A percentile compares a stretch with the other conserved stretches of the same genome.
Evolutionary conservation across 2,888 invertebrate species (phyloP).

Genomic region (Philereme transversata): DNA sequence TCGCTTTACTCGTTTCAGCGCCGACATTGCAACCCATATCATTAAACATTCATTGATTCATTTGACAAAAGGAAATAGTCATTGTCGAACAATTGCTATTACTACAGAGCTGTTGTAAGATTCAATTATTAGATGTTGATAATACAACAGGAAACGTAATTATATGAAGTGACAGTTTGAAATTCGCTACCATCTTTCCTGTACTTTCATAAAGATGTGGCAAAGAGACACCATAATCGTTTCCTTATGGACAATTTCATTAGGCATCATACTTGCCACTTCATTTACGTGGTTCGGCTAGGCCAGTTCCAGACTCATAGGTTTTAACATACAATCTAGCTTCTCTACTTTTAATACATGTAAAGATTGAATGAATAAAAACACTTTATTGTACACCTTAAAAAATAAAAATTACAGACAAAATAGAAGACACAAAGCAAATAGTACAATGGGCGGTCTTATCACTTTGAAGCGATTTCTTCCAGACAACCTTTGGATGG

Average conservation of each 20-base stretch:
- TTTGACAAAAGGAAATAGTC: conserved; percentile 30
- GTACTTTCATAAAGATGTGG: conserved; percentile 22
- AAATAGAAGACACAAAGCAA: no score
- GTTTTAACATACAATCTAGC: no score
- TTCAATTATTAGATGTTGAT: conserved; percentile 27
- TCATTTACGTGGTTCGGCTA: neutral
- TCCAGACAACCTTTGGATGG: no score
- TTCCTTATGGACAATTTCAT: conserved; percentile 19
- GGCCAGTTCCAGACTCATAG: no score
- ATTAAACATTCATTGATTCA: conserved; percentile 35
- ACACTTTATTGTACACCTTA: no score
- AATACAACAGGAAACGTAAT: conserved; percentile 31
- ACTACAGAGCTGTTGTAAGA: conserved; percentile 25
- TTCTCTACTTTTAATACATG: no score
- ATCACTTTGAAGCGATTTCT: no score
- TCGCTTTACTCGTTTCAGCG: conserved; percentile 41
- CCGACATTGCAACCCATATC: conserved; percentile 38
- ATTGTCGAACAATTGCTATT: conserved; percentile 22
- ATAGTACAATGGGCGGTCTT: no score
- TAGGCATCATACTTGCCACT: neutral
- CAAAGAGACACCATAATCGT: conserved; percentile 21
- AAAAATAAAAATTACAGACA: no score
- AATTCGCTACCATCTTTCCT: conserved; percentile 18
- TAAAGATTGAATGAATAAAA: no score
- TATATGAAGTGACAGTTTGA: conserved; percentile 25